Evolutionary conservation across 2,113 vertebrate genomes (phyloP).

Genomic region (Catharus minimus): DNA sequence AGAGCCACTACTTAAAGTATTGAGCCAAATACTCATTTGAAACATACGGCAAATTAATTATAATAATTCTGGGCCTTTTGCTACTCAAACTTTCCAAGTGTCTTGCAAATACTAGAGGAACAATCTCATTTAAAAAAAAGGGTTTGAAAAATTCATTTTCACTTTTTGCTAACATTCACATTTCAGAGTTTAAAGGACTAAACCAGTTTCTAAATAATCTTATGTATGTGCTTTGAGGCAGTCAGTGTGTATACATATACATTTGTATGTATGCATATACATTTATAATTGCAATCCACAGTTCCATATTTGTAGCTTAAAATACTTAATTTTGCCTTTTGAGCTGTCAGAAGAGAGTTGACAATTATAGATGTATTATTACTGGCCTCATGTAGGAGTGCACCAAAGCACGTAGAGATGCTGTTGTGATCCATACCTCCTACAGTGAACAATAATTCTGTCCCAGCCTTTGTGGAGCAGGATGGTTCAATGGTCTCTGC

Average conservation of each 20-base stretch:
- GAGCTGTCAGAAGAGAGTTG: not conserved
- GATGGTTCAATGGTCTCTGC: not conserved
- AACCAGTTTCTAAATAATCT: not conserved
- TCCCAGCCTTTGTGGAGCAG: not conserved
- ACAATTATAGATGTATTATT: not conserved
- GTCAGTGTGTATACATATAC: not conserved
- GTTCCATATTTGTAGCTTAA: not conserved
- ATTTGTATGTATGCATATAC: not conserved
- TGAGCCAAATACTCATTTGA: not conserved
- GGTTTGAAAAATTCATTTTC: not conserved
- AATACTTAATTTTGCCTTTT: not conserved
- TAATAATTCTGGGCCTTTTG: not conserved
- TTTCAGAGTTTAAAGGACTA: not conserved
- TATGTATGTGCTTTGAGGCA: not conserved
- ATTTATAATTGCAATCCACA: not conserved
- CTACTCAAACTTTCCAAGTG: not conserved
- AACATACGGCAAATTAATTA: not conserved
- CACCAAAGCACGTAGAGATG: not conserved
- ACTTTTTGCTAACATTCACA: not conserved
- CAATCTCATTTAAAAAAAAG: not conserved
- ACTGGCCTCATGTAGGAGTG: not conserved
- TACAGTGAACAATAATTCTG: not conserved
- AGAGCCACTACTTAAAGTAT: not conserved
- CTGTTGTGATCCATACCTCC: not conserved
- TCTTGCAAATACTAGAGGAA: not conserved